A percentile compares a stretch with the other conserved stretches of the same genome.
Evolutionary conservation across 2,888 invertebrate species (phyloP).

Genomic region (Isotomurus palustris): DNA sequence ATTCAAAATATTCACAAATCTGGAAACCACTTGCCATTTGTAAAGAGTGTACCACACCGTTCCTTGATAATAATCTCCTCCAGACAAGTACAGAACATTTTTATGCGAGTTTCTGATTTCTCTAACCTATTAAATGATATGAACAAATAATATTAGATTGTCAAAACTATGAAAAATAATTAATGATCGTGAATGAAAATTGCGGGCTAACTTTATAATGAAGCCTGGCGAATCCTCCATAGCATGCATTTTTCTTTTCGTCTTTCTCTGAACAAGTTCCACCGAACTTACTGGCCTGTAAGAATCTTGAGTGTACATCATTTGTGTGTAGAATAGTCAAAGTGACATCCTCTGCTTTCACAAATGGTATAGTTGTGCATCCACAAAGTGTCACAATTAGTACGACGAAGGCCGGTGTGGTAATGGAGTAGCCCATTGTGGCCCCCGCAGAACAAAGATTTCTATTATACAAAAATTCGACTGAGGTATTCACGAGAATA

Average conservation of each 20-base stretch:
- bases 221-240: conserved; percentile 77
- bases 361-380: too few species aligned
- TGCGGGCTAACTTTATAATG: conserved; percentile 45
- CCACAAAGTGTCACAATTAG: too few species aligned
- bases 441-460: too few species aligned
- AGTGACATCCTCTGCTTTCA: too few species aligned
- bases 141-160: too few species aligned
- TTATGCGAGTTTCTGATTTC: conserved; percentile 55
- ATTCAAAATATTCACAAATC: conserved; percentile 69
- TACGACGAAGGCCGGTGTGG: too few species aligned
- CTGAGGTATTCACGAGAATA: too few species aligned
- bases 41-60: conserved; percentile 70
- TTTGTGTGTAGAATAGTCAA: conserved; percentile 81
- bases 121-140: conserved; percentile 38
- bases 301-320: conserved; percentile 82
- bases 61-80: conserved; percentile 88
- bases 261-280: conserved; percentile 56
- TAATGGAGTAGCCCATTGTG: too few species aligned
- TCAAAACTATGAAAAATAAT: too few species aligned
- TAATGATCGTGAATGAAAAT: too few species aligned
- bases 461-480: too few species aligned
- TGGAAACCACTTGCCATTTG: conserved; percentile 72
- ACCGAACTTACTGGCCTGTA: conserved; percentile 68
- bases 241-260: conserved; percentile 60
- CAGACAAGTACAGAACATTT: conserved; percentile 76